These are phyloP conservation scores for Agapornis roseicollis DNA, from an alignment of 2,113 vertebrate genomes.

Conservation along the genomic window DNA sequence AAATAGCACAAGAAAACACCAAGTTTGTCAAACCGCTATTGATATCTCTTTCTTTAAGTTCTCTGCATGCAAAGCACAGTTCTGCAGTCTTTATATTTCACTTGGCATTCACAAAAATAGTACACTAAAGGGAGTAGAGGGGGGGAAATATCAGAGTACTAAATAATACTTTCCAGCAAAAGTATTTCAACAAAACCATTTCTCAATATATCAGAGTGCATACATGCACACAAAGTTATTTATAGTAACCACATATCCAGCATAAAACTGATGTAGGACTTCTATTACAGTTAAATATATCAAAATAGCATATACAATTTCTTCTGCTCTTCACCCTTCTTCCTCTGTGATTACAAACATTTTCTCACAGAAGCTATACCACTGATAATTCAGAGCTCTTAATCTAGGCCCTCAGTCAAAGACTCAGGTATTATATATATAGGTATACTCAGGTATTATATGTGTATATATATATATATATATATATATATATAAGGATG, in stretches of 20 bases:
- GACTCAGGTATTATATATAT: background rate
- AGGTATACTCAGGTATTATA: too few relatives aligned
- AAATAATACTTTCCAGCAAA: background rate
- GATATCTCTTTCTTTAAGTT: background rate
- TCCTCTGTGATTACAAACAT: background rate
- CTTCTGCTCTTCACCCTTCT: background rate
- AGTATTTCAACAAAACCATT: background rate
- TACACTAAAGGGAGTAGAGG: background rate
- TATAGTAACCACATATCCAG: background rate
- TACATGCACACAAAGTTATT: fast-evolving
- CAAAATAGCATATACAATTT: background rate
- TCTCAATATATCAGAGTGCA: background rate
- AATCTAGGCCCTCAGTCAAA: background rate
- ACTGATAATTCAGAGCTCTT: background rate
- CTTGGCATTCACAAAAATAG: background rate
- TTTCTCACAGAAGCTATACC: background rate
- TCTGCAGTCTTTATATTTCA: background rate
- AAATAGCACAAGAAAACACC: background rate
- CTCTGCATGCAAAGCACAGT: background rate
- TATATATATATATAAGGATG: too few relatives aligned
- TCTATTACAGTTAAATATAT: background rate
- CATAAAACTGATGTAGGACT: background rate
- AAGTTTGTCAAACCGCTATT: background rate
- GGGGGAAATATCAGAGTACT: background rate
- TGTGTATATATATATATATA: too few relatives aligned